Evolutionary conservation across 2,113 vertebrate genomes (phyloP).

Genomic region (Alethe castanea): DNA sequence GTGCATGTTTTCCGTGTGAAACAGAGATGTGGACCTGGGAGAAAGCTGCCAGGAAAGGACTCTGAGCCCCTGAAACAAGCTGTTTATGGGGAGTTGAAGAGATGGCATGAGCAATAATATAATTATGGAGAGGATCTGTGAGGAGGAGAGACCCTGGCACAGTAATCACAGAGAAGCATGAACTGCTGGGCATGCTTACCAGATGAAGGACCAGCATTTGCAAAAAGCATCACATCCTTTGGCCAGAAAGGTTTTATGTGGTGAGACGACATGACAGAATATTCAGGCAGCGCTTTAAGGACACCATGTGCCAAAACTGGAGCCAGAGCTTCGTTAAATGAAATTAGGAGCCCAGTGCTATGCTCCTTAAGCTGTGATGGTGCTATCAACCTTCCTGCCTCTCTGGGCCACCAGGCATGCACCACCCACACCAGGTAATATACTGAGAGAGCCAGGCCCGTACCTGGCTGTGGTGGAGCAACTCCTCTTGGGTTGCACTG

Average conservation of each 20-base stretch:
- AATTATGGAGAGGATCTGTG: not conserved
- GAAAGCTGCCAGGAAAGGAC: not conserved
- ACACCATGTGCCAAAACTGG: fast-evolving
- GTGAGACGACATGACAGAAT: not conserved
- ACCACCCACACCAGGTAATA: not conserved
- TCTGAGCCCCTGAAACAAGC: not conserved
- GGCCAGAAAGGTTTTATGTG: not conserved
- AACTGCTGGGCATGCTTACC: not conserved
- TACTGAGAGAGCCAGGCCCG: not conserved
- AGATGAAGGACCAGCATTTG: not conserved
- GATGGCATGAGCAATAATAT: not conserved
- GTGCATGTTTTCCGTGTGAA: fast-evolving
- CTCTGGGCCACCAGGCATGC: not conserved
- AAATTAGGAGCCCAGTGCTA: not conserved
- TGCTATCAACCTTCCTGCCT: not conserved
- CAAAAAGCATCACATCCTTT: not conserved
- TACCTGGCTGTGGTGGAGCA: not conserved
- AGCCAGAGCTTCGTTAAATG: not conserved
- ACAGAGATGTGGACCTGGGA: not conserved
- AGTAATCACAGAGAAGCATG: not conserved
- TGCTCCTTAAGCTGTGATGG: not conserved
- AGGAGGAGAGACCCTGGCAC: not conserved
- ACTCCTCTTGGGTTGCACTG: too few species aligned
- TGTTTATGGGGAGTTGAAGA: not conserved
- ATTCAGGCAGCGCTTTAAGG: not conserved